These are phyloP conservation scores for Rhagoletis zephyria DNA, from an alignment of 1,140 invertebrate species.

Conservation along the genomic window DNA sequence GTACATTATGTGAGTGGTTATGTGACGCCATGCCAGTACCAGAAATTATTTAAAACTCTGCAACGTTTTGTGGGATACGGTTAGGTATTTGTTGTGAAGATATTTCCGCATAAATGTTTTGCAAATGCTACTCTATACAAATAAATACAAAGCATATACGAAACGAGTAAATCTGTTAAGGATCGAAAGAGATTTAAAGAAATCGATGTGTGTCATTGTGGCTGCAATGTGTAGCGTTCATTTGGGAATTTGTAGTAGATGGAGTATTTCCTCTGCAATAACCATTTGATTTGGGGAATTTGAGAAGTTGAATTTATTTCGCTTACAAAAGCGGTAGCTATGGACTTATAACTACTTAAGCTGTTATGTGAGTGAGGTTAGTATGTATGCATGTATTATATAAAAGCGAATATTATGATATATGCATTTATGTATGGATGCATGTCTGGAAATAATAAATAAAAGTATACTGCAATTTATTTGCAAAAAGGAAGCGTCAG, in stretches of 20 bases:
- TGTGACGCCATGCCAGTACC: background rate
- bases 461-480: too few species aligned
- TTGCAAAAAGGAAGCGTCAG: too few species aligned
- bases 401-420: background rate
- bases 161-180: background rate
- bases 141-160: background rate
- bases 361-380: background rate
- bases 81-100: background rate
- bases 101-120: slow-evolving; percentile 33
- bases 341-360: background rate
- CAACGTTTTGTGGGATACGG: slow-evolving; percentile 24
- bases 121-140: background rate
- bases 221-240: background rate
- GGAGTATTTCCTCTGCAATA: background rate
- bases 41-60: slow-evolving; percentile 47
- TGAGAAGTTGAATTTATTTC: slow-evolving; percentile 13
- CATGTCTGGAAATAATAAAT: too few species aligned
- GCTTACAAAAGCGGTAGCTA: background rate
- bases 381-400: background rate
- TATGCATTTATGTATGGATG: background rate
- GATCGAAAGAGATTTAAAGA: background rate
- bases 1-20: background rate
- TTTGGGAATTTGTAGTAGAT: background rate
- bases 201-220: background rate
- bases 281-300: slow-evolving; percentile 23